phyloP scores from a whole-genome alignment of 1,140 invertebrate genomes.

The Bradysia coprophila region DNA sequence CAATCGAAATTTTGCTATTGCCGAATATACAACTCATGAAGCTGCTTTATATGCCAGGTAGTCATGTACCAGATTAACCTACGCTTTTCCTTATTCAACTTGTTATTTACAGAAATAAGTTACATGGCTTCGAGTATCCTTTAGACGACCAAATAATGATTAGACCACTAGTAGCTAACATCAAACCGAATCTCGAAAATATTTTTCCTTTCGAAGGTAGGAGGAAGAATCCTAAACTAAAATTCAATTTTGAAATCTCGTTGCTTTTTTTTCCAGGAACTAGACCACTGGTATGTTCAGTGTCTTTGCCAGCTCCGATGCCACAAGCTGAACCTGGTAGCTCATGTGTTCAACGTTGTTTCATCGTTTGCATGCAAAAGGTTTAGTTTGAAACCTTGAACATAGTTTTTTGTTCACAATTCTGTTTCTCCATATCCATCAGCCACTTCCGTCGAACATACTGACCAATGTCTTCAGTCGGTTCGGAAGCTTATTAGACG shows the following conservation, averaged over 20 bases:
- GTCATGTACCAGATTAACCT: not conserved
- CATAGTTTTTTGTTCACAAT: too few species aligned
- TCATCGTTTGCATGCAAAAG: conserved; percentile 11
- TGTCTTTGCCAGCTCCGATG: conserved; percentile 50
- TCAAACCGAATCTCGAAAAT: not conserved
- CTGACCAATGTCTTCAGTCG: conserved; percentile 78
- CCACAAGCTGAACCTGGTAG: conserved; percentile 54
- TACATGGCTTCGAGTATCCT: conserved; percentile 77
- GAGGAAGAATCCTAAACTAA: too few species aligned
- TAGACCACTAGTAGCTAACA: conserved; percentile 32
- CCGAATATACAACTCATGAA: conserved; percentile 53
- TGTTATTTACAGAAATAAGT: conserved; percentile 49
- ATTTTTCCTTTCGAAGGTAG: not conserved
- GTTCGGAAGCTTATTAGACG: conserved; percentile 85
- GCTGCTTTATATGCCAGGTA: not conserved
- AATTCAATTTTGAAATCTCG: too few species aligned
- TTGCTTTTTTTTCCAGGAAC: too few species aligned
- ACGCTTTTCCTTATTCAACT: too few species aligned
- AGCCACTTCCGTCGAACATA: conserved; percentile 55
- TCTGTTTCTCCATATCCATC: conserved; percentile 23
- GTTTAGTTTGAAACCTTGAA: too few species aligned
- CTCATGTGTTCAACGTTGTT: conserved; percentile 18
- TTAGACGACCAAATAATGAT: conserved; percentile 62
- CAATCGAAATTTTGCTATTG: conserved; percentile 28
- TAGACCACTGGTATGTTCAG: conserved; percentile 30